These are phyloP conservation scores for Zootermopsis nevadensis DNA, from an alignment of 2,888 invertebrate genomes.

Conservation along the genomic window DNA sequence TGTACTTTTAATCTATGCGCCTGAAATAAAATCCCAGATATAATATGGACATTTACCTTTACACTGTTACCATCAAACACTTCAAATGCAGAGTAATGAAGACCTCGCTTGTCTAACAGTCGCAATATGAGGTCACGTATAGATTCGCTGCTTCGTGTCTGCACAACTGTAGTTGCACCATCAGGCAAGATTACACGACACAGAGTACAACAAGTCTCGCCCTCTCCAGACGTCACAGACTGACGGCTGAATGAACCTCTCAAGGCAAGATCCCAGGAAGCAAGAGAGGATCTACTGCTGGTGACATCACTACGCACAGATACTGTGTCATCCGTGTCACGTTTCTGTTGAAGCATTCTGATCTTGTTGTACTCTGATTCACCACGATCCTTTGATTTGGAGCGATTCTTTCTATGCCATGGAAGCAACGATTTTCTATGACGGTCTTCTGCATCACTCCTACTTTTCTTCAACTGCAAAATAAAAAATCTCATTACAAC, in stretches of 20 bases:
- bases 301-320: slow-evolving; percentile 64
- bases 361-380: slow-evolving; percentile 65
- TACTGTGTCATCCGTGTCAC: slow-evolving; percentile 63
- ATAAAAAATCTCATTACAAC: neutral
- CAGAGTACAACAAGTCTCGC: slow-evolving; percentile 62
- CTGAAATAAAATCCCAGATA: no score
- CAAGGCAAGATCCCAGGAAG: slow-evolving; percentile 70
- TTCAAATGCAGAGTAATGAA: slow-evolving; percentile 84
- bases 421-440: slow-evolving; percentile 90
- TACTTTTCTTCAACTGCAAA: slow-evolving; percentile 79
- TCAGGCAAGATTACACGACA: slow-evolving; percentile 91
- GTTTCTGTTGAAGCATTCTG: slow-evolving; percentile 61
- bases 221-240: slow-evolving; percentile 52
- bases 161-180: slow-evolving; percentile 92
- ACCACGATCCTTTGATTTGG: slow-evolving; percentile 61
- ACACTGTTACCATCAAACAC: slow-evolving; percentile 66
- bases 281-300: slow-evolving; percentile 71
- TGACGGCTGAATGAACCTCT: slow-evolving; percentile 64
- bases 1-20: no score
- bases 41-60: slow-evolving; percentile 31
- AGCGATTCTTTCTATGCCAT: slow-evolving; percentile 84
- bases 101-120: slow-evolving; percentile 84
- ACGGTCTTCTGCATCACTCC: slow-evolving; percentile 88
- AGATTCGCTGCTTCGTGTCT: slow-evolving; percentile 79
- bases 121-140: slow-evolving; percentile 83